Evolutionary conservation across 2,797 vertebrate species (phyloP).

Genomic region (Molossus molossus): DNA sequence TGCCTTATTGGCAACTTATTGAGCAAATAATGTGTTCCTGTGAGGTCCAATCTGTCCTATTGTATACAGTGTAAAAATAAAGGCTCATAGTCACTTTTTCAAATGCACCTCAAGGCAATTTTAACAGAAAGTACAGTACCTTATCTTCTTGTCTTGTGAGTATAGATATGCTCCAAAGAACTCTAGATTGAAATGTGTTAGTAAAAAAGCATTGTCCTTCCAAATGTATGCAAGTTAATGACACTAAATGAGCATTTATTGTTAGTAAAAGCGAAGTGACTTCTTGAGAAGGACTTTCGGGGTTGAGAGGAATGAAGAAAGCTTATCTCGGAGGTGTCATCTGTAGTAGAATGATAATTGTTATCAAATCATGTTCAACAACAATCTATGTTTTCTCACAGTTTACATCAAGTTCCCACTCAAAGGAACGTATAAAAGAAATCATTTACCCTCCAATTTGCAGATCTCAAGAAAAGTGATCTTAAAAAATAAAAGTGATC

Average conservation of each 20-base stretch:
- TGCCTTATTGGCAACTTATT: background rate
- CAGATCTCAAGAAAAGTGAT: background rate
- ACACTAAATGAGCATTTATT: background rate
- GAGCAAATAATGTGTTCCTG: background rate
- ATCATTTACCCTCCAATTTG: background rate
- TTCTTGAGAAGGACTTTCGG: background rate
- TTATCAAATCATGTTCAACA: background rate
- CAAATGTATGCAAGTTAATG: background rate
- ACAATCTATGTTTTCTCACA: conserved; percentile 14
- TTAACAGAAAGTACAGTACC: background rate
- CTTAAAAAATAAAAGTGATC: background rate
- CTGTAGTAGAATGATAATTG: background rate
- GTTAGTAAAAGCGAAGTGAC: background rate
- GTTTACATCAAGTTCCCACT: background rate
- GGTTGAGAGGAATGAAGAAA: background rate
- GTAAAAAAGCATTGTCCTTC: background rate
- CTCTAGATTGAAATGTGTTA: background rate
- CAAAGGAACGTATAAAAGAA: background rate
- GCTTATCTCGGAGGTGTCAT: background rate
- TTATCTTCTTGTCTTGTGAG: conserved; percentile 1
- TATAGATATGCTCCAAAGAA: background rate
- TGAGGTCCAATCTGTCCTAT: background rate
- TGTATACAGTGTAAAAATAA: background rate
- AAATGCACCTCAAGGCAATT: background rate
- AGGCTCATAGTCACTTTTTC: background rate